Percentiles rank a stretch among this genome's conserved stretches.
phyloP scores from a whole-genome alignment of 2,113 vertebrate genomes.

The human (Homo sapiens) region DNA sequence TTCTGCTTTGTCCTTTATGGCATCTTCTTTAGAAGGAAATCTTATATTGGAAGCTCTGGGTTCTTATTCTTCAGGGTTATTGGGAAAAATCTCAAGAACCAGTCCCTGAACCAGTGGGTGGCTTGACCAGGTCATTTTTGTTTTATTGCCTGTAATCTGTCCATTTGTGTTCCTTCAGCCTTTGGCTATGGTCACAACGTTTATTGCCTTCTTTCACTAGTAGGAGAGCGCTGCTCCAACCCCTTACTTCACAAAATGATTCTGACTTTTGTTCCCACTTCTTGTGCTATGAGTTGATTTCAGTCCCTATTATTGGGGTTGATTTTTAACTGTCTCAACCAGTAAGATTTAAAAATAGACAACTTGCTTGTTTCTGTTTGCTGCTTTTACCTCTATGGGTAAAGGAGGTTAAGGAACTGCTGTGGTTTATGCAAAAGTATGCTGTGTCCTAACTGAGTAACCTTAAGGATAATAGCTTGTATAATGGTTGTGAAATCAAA shows the following conservation, averaged over 20 bases:
- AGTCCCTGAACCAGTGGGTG: not conserved
- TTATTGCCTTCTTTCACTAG: not conserved
- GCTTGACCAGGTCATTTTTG: not conserved
- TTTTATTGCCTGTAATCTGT: not conserved
- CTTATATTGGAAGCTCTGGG: not conserved
- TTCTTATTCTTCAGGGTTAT: not conserved
- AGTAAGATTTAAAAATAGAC: slow-evolving; percentile 27
- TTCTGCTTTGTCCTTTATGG: not conserved
- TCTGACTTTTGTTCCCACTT: not conserved
- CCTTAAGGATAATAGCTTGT: not conserved
- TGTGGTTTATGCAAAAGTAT: slow-evolving; percentile 2
- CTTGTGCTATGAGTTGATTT: not conserved
- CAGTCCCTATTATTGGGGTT: not conserved
- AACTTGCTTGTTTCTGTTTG: not conserved
- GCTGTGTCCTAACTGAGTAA: not conserved
- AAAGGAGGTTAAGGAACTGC: not conserved
- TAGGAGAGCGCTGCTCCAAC: not conserved
- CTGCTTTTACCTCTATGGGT: not conserved
- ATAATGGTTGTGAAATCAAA: not conserved
- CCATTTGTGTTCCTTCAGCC: not conserved
- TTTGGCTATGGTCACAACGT: not conserved
- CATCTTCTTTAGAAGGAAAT: not conserved
- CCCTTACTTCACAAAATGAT: not conserved
- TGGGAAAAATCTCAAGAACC: not conserved
- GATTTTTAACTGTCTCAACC: not conserved